These are phyloP conservation scores for Bombus consobrinus DNA, from an alignment of 1,140 invertebrate genomes.

Conservation along the genomic window DNA sequence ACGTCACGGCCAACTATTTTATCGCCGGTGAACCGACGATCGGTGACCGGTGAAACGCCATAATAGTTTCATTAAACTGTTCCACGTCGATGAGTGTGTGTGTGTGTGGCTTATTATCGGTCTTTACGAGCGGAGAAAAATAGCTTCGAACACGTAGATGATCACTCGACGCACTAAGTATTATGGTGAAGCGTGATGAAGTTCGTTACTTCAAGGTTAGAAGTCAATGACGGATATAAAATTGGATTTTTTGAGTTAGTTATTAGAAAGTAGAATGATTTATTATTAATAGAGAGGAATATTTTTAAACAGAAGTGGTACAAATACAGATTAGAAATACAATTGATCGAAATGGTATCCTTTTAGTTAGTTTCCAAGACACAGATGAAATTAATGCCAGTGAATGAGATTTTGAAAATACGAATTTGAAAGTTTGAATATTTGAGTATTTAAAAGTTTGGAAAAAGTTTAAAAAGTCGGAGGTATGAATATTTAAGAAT, in stretches of 20 bases:
- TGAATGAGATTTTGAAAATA: background rate
- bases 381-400: too few relatives aligned
- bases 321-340: too few relatives aligned
- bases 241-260: too few relatives aligned
- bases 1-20: slow-evolving; percentile 34
- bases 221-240: background rate
- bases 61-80: slow-evolving; percentile 50
- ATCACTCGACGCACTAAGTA: background rate
- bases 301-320: too few relatives aligned
- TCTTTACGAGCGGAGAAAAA: slow-evolving; percentile 24
- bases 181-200: background rate
- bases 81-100: slow-evolving; percentile 1
- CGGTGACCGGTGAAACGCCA: background rate
- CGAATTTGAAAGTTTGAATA: background rate
- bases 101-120: slow-evolving; percentile 30
- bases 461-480: background rate
- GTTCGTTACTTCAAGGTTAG: background rate
- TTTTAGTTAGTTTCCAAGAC: too few relatives aligned
- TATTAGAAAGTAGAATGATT: too few relatives aligned
- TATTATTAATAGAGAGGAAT: too few relatives aligned
- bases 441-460: too few relatives aligned
- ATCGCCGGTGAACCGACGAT: slow-evolving; percentile 26
- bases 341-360: too few relatives aligned
- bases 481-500: too few relatives aligned
- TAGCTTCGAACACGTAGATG: background rate